These are phyloP conservation scores for Hydriomena furcata DNA, from an alignment of 2,888 invertebrate genomes.

Conservation along the genomic window DNA sequence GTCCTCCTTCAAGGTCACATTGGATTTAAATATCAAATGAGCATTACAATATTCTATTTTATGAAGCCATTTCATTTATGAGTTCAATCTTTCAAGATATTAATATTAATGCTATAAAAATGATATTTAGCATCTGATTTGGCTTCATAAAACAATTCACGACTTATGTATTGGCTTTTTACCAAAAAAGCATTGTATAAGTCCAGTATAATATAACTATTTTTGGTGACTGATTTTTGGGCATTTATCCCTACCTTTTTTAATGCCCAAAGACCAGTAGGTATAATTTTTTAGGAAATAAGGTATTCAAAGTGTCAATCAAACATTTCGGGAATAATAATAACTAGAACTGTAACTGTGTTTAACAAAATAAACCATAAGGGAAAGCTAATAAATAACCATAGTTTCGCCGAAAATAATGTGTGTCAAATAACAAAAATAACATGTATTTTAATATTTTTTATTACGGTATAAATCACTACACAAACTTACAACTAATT, in stretches of 20 bases:
- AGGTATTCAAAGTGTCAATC: constrained; percentile 81
- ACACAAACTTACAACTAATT: constrained; percentile 50
- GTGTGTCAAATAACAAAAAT: constrained; percentile 66
- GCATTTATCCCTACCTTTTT: constrained; percentile 17
- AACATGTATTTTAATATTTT: constrained; percentile 50
- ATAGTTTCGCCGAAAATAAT: constrained; percentile 22
- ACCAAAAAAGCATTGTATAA: constrained; percentile 39
- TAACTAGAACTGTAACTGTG: constrained; percentile 39
- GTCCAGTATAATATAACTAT: constrained; percentile 26
- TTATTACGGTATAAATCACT: constrained; percentile 62
- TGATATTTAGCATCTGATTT: not conserved
- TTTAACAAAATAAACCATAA: constrained; percentile 58
- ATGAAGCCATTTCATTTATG: constrained; percentile 13
- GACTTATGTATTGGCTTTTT: constrained; percentile 42
- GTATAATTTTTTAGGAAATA: constrained; percentile 41
- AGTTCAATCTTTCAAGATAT: too few species aligned
- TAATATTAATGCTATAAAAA: too few species aligned
- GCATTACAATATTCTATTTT: constrained; percentile 20
- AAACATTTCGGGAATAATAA: constrained; percentile 55
- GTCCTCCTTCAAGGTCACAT: constrained; percentile 7
- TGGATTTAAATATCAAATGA: not conserved
- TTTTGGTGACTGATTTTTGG: constrained; percentile 31
- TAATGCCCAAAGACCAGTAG: constrained; percentile 35
- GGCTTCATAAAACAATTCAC: constrained; percentile 8
- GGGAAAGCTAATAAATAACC: constrained; percentile 55